These are phyloP conservation scores for Villa cingulata DNA, from an alignment of 2,888 invertebrate species.

Conservation along the genomic window DNA sequence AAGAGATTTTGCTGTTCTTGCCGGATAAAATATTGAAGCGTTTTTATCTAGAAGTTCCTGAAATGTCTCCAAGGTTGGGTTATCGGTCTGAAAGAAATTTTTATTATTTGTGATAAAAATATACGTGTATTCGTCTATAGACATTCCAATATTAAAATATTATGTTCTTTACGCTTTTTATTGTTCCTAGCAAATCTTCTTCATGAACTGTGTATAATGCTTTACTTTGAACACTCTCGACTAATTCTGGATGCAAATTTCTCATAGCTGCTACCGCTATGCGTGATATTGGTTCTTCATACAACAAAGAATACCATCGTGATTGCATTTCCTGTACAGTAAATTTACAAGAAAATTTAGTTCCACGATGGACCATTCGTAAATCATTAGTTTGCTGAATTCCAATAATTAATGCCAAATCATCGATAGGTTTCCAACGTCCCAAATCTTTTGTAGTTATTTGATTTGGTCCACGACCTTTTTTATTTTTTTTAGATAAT, in stretches of 20 bases:
- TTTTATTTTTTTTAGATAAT: conserved; percentile 17
- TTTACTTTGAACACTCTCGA: conserved; percentile 73
- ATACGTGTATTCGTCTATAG: too few species aligned
- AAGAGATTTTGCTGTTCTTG: conserved; percentile 73
- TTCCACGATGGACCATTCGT: conserved; percentile 72
- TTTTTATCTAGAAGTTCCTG: conserved; percentile 73
- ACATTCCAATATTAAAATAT: too few species aligned
- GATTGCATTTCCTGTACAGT: conserved; percentile 87
- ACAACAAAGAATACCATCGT: conserved; percentile 89
- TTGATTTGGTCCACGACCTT: conserved; percentile 27
- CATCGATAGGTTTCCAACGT: conserved; percentile 95
- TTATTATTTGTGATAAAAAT: background rate
- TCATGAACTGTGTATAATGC: conserved; percentile 83
- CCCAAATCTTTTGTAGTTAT: conserved; percentile 73
- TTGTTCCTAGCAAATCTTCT: conserved; percentile 68
- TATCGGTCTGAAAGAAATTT: conserved; percentile 43
- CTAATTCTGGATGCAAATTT: conserved; percentile 82
- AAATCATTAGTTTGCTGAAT: conserved; percentile 82
- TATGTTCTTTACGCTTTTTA: conserved; percentile 52
- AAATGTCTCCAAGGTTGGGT: conserved; percentile 63
- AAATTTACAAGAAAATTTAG: conserved; percentile 92
- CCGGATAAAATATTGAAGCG: conserved; percentile 72
- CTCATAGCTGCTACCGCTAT: conserved; percentile 87
- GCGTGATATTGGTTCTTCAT: conserved; percentile 86
- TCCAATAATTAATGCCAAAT: conserved; percentile 82